These are phyloP conservation scores for Archocentrus centrarchus DNA, from an alignment of 2,113 vertebrate species.

Conservation along the genomic window DNA sequence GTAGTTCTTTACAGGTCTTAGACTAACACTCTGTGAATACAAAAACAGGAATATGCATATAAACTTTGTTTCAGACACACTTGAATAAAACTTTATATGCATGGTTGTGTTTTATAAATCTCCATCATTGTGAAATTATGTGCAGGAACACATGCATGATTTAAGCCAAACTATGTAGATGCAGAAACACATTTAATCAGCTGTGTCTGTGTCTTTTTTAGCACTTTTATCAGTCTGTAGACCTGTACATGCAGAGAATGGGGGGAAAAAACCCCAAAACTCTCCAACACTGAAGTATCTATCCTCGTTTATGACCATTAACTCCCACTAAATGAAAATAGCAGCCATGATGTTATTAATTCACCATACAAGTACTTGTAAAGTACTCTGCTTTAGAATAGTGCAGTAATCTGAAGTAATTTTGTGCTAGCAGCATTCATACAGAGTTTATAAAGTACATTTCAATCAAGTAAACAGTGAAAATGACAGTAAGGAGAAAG, in stretches of 20 bases:
- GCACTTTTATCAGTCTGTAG: not conserved
- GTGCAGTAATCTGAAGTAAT: not conserved
- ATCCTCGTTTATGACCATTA: not conserved
- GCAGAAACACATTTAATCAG: not conserved
- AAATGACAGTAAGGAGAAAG: not conserved
- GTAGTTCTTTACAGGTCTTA: not conserved
- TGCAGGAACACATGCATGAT: not conserved
- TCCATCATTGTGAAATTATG: not conserved
- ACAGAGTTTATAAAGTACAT: not conserved
- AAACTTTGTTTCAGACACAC: not conserved
- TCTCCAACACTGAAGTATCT: not conserved
- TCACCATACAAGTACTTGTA: not conserved
- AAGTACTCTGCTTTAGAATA: not conserved
- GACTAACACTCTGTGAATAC: not conserved
- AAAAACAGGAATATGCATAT: not conserved
- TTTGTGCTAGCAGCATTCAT: not conserved
- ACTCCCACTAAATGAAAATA: not conserved
- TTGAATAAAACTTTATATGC: constrained; percentile 17
- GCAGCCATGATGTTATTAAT: not conserved
- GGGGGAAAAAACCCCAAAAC: not conserved
- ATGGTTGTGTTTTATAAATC: not conserved
- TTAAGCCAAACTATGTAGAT: not conserved
- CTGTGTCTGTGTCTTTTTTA: not conserved
- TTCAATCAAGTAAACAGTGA: not conserved
- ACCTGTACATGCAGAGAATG: not conserved